These are phyloP conservation scores for Sarcoramphus papa DNA, from an alignment of 2,797 vertebrate genomes.

Conservation along the genomic window DNA sequence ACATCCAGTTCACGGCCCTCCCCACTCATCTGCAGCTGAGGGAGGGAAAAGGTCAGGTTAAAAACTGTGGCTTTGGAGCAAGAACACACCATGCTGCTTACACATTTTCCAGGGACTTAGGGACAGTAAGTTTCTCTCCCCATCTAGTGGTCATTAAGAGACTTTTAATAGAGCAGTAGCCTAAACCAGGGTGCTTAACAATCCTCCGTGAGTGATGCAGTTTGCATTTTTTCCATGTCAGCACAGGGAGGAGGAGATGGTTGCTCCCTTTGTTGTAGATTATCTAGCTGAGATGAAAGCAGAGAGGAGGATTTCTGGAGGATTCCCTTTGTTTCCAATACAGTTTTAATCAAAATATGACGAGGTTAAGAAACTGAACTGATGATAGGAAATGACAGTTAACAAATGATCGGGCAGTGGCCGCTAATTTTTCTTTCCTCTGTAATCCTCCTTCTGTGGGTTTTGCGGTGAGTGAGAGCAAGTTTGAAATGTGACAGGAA, in stretches of 20 bases:
- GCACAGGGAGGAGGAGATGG: background rate
- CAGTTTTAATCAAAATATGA: background rate
- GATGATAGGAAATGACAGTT: background rate
- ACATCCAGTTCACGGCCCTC: background rate
- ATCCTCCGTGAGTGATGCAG: background rate
- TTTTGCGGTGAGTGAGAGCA: background rate
- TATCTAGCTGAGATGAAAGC: background rate
- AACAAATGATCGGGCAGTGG: background rate
- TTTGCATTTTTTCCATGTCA: background rate
- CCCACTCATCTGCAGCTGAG: background rate
- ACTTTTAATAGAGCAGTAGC: background rate
- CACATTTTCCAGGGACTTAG: background rate
- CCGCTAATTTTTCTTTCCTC: background rate
- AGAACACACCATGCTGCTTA: accelerated
- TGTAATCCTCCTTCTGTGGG: background rate
- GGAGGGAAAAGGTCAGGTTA: background rate
- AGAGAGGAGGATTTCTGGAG: background rate
- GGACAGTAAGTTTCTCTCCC: constrained; percentile 60
- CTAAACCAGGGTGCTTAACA: background rate
- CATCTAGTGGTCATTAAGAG: constrained; percentile 68
- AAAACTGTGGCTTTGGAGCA: background rate
- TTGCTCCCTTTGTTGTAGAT: background rate
- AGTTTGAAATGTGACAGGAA: background rate
- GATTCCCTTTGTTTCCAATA: background rate
- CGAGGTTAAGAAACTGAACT: background rate